phyloP scores from a whole-genome alignment of 2,888 invertebrate species.

The Bimastos eiseni region DNA sequence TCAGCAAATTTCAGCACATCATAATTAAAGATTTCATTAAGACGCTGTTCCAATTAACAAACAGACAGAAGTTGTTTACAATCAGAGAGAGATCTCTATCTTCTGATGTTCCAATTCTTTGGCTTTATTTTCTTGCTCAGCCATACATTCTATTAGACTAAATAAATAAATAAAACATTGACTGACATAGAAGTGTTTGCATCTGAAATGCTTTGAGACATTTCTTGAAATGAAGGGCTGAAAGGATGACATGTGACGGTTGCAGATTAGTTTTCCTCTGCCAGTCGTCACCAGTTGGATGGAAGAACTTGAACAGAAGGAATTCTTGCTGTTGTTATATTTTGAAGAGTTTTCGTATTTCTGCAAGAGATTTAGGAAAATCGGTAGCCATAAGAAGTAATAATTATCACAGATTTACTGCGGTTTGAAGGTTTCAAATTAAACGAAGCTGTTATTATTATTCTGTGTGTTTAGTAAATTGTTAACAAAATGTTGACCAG shows the following conservation, averaged over 20 bases:
- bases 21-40: not conserved
- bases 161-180: not conserved
- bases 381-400: too few relatives aligned
- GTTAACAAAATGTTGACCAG: not conserved
- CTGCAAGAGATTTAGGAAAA: not conserved
- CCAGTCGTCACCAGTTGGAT: not conserved
- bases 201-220: not conserved
- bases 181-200: not conserved
- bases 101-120: not conserved
- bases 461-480: not conserved
- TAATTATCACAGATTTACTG: too few relatives aligned
- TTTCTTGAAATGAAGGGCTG: not conserved
- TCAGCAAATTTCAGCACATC: not conserved
- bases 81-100: not conserved
- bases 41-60: not conserved
- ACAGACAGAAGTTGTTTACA: not conserved
- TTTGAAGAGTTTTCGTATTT: not conserved
- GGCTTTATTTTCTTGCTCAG: not conserved
- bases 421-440: too few relatives aligned
- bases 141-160: not conserved
- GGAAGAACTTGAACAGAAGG: not conserved
- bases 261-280: not conserved
- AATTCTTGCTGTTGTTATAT: not conserved
- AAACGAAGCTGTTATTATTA: too few relatives aligned
- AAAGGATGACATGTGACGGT: not conserved